Evolutionary conservation across 2,113 vertebrate genomes (phyloP).

Genomic region (Rhinogobius similis): DNA sequence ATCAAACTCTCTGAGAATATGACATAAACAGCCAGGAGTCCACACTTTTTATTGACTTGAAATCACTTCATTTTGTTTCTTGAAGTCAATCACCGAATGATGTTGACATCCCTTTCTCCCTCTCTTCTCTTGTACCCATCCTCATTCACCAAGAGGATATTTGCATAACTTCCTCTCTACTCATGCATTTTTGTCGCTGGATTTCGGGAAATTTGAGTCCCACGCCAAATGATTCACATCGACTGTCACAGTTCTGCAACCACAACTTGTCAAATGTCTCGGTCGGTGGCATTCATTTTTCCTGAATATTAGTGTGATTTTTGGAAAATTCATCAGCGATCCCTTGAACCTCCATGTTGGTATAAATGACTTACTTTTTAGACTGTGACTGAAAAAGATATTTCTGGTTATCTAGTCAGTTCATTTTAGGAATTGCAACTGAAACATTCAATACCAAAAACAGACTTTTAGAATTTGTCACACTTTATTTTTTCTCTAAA

Average conservation of each 20-base stretch:
- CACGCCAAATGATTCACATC: conserved; percentile 57
- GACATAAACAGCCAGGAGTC: too few relatives aligned
- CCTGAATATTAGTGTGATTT: conserved; percentile 19
- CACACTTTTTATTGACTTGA: too few relatives aligned
- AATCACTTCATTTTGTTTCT: too few relatives aligned
- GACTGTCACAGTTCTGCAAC: conserved; percentile 31
- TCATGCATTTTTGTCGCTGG: conserved; percentile 57
- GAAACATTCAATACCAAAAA: too few relatives aligned
- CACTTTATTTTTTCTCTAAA: too few relatives aligned
- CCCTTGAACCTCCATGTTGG: conserved; percentile 18
- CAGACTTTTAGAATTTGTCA: too few relatives aligned
- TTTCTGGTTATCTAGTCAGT: too few relatives aligned
- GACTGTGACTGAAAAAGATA: not conserved
- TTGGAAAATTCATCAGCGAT: conserved; percentile 5
- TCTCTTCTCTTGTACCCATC: conserved; percentile 25
- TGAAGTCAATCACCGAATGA: too few relatives aligned
- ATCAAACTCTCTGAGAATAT: too few relatives aligned
- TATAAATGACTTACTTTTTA: not conserved
- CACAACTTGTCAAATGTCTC: conserved; percentile 35
- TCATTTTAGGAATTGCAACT: not conserved
- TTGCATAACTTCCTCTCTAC: conserved; percentile 68
- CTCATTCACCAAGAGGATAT: conserved; percentile 57
- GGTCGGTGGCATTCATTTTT: conserved; percentile 13
- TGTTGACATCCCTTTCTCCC: too few relatives aligned
- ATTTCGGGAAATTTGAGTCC: conserved; percentile 57